Percentiles rank a stretch among this genome's conserved stretches.
Evolutionary conservation across 2,797 vertebrate genomes (phyloP).

Genomic region (Xyrichtys novacula): DNA sequence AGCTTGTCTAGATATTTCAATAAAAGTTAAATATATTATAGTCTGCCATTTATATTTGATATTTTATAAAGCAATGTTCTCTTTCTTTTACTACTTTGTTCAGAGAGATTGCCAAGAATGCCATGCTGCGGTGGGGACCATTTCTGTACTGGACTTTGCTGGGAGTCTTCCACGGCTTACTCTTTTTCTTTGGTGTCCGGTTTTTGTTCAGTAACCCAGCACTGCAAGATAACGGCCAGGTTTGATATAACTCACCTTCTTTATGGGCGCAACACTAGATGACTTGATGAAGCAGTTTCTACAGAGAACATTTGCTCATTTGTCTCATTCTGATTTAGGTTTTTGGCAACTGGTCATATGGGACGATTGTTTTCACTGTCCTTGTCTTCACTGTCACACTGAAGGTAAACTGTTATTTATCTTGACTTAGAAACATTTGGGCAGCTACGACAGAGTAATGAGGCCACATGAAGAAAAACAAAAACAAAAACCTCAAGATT

Average conservation of each 20-base stretch:
- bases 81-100: slow-evolving; percentile 7
- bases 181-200: slow-evolving; percentile 97
- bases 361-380: slow-evolving; percentile 96
- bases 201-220: slow-evolving; percentile 92
- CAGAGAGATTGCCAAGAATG: slow-evolving; percentile 95
- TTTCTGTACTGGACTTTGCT: slow-evolving; percentile 97
- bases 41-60: not conserved
- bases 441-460: no score
- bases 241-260: slow-evolving; percentile 62
- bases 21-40: not conserved
- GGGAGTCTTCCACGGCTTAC: slow-evolving; percentile 92
- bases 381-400: slow-evolving; percentile 99
- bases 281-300: not conserved
- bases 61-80: not conserved
- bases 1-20: not conserved
- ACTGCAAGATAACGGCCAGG: slow-evolving; percentile 95
- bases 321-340: slow-evolving; percentile 83
- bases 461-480: no score
- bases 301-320: slow-evolving; percentile 1
- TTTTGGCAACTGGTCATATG: slow-evolving; percentile 97
- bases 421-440: no score
- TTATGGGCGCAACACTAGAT: not conserved
- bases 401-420: slow-evolving; percentile 85
- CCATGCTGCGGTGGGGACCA: slow-evolving; percentile 92
- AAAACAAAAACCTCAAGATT: no score